Conservation (phyloP, 1,140 invertebrate species). For the Drosophila repleta region DNA sequence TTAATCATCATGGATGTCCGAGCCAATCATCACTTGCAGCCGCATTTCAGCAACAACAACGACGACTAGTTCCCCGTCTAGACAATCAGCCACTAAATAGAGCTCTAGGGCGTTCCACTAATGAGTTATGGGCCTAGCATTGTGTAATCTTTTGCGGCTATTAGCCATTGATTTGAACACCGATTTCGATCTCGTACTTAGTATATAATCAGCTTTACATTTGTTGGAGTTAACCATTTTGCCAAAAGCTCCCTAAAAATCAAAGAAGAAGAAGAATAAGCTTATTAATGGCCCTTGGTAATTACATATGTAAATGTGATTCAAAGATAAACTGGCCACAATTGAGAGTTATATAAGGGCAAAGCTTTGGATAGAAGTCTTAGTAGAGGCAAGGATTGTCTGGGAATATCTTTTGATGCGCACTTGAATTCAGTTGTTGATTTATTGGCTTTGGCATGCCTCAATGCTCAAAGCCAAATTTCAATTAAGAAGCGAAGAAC, state of each 20-base stretch:
- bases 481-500: constrained; percentile 6
- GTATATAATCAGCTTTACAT: constrained; percentile 58
- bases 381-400: neutral
- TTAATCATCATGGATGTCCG: constrained; percentile 78
- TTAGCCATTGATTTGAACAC: constrained; percentile 54
- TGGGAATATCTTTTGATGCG: constrained; percentile 5
- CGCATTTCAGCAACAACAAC: constrained; percentile 28
- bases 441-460: constrained; percentile 9
- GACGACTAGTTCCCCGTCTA: constrained; percentile 7
- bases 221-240: constrained; percentile 42
- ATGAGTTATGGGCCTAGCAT: constrained; percentile 70
- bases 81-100: constrained; percentile 63
- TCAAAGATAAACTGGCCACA: neutral
- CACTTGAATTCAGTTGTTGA: constrained; percentile 10
- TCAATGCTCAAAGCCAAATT: neutral
- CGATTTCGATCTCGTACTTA: constrained; percentile 70
- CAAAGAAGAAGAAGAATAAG: neutral
- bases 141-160: constrained; percentile 66
- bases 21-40: constrained; percentile 75
- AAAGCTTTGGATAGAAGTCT: neutral
- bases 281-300: constrained; percentile 42
- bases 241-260: constrained; percentile 22
- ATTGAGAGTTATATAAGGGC: neutral
- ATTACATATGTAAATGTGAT: constrained; percentile 70
- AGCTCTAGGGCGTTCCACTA: constrained; percentile 62